phyloP scores from a whole-genome alignment of 2,797 vertebrate species.

The Pempheris klunzingeri region DNA sequence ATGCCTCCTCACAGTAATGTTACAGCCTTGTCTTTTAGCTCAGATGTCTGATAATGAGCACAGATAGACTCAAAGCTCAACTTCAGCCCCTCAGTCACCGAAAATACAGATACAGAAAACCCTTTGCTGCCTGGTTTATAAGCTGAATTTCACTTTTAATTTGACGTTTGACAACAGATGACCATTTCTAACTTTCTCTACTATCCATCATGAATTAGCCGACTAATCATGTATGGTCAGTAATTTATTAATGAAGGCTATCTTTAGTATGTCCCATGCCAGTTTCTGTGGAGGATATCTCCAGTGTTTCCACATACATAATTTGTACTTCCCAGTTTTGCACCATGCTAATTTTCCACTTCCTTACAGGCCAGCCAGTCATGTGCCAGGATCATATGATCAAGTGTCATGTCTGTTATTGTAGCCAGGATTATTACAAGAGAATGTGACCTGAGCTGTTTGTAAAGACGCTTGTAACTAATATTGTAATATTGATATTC shows the following conservation, averaged over 20 bases:
- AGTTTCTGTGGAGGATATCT: slow-evolving; percentile 9
- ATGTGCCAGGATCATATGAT: slow-evolving; percentile 85
- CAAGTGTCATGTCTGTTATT: slow-evolving; percentile 50
- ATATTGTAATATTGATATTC: not conserved
- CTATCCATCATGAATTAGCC: not conserved
- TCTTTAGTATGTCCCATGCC: not conserved
- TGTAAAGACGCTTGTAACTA: not conserved
- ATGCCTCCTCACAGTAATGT: not conserved
- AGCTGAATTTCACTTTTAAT: not conserved
- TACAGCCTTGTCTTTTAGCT: not conserved
- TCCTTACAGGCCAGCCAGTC: slow-evolving; percentile 78
- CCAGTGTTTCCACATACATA: slow-evolving; percentile 40
- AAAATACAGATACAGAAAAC: not conserved
- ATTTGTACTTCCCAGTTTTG: slow-evolving; percentile 73
- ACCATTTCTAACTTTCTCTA: not conserved
- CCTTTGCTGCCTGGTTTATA: not conserved
- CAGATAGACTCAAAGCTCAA: not conserved
- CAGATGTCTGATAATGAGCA: not conserved
- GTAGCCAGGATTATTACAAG: not conserved
- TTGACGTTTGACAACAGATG: not conserved
- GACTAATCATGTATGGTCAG: not conserved
- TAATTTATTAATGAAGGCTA: not conserved
- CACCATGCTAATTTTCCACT: slow-evolving; percentile 77
- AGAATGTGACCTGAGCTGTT: not conserved
- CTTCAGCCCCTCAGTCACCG: too few relatives aligned